phyloP scores from a whole-genome alignment of 2,113 vertebrate species.

The Amazona vittata region DNA sequence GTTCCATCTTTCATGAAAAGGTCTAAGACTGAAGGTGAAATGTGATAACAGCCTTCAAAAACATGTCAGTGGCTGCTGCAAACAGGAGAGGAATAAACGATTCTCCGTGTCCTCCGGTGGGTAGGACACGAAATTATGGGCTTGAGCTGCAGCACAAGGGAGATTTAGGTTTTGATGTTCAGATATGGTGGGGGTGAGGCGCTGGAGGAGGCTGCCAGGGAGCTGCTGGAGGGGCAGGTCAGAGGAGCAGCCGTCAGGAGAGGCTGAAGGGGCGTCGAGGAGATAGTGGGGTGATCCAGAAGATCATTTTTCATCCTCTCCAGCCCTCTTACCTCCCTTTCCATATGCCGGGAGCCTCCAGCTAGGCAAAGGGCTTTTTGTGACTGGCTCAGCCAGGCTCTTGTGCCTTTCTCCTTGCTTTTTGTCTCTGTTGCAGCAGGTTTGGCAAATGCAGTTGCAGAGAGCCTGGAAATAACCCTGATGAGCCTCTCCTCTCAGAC shows the following conservation, averaged over 20 bases:
- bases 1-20: conserved; percentile 54
- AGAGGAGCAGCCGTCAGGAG: background rate
- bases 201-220: background rate
- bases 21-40: conserved; percentile 65
- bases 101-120: background rate
- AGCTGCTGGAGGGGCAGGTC: background rate
- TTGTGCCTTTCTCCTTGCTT: background rate
- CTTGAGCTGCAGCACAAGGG: background rate
- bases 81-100: conserved; percentile 46
- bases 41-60: conserved; percentile 67
- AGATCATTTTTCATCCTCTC: conserved; percentile 17
- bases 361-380: background rate
- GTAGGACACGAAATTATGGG: conserved; percentile 46
- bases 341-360: background rate
- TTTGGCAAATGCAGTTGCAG: background rate
- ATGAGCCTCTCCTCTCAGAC: background rate
- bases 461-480: background rate
- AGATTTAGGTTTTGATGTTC: conserved; percentile 18
- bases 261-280: background rate
- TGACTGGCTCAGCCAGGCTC: background rate
- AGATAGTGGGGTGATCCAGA: background rate
- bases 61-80: conserved; percentile 45
- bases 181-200: background rate
- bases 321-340: background rate
- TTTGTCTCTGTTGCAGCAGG: background rate